Conservation (phyloP, 2,113 vertebrate genomes). For the Sceloporus tristichus region DNA sequence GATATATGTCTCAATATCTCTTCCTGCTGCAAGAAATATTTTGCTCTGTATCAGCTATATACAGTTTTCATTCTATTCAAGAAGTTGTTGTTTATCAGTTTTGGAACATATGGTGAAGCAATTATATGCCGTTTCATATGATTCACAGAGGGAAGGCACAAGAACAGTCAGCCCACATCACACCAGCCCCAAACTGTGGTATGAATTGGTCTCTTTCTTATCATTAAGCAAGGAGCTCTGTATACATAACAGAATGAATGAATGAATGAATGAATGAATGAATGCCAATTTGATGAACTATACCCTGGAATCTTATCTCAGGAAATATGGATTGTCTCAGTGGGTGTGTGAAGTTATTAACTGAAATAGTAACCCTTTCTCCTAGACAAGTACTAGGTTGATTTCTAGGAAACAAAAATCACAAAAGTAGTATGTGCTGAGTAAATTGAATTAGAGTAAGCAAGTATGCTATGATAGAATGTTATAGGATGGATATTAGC, state of each 20-base stretch:
- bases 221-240: not conserved
- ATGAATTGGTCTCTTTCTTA: not conserved
- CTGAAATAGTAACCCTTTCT: not conserved
- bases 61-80: not conserved
- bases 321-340: not conserved
- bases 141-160: not conserved
- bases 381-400: not conserved
- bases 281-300: not conserved
- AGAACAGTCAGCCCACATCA: not conserved
- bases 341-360: not conserved
- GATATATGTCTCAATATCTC: no score
- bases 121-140: not conserved
- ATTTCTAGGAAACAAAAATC: not conserved
- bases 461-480: accelerated
- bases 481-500: conserved; percentile 7
- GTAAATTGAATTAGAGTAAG: conserved; percentile 23
- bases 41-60: not conserved
- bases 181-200: not conserved
- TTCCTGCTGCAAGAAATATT: no score
- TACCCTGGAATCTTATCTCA: not conserved
- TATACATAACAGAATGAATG: not conserved
- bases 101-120: not conserved
- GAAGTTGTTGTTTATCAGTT: not conserved
- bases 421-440: conserved; percentile 9
- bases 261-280: not conserved